These are phyloP conservation scores for Antheraea assamensis DNA, from an alignment of 2,888 invertebrate species.

Conservation along the genomic window DNA sequence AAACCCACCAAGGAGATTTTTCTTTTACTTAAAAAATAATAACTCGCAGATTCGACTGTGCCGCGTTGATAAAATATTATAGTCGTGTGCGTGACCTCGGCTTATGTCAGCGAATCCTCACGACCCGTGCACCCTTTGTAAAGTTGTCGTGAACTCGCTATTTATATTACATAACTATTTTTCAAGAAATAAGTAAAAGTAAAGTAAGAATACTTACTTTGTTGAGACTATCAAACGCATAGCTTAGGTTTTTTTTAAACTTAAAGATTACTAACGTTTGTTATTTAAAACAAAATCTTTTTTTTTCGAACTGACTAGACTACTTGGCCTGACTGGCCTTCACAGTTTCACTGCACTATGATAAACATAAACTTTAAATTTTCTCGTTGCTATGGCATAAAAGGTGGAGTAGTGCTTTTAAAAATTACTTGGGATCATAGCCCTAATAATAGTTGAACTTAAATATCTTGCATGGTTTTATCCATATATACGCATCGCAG, in stretches of 20 bases:
- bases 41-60: constrained; percentile 44
- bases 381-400: no score
- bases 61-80: constrained; percentile 45
- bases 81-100: constrained; percentile 34
- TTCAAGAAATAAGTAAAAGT: no score
- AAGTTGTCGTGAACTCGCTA: not conserved
- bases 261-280: no score
- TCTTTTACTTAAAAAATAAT: constrained; percentile 61
- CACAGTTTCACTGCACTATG: no score
- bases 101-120: constrained; percentile 24
- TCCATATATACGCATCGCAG: no score
- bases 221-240: not conserved
- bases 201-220: not conserved
- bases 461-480: not conserved
- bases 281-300: no score
- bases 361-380: no score
- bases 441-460: not conserved
- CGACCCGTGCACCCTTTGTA: constrained; percentile 2
- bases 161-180: constrained; percentile 12
- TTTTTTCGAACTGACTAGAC: no score
- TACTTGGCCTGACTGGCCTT: no score
- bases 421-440: not conserved
- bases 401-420: no score
- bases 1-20: constrained; percentile 48
- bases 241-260: not conserved